Conservation (phyloP, 2,888 invertebrate genomes). For the Drosophila multiciliata region DNA sequence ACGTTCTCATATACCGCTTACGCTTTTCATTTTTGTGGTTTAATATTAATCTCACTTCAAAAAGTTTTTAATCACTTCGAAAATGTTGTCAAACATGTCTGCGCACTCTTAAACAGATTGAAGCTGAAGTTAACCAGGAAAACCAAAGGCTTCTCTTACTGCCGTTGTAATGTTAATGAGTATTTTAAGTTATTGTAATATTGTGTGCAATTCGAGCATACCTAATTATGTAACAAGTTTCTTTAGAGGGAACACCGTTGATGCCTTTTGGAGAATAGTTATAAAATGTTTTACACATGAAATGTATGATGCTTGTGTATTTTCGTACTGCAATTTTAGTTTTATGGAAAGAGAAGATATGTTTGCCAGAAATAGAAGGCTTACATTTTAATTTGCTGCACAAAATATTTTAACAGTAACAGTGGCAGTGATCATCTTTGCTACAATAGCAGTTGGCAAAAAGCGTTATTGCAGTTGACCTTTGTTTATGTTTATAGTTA, state of each 20-base stretch:
- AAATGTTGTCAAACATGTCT: slow-evolving; percentile 69
- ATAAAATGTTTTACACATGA: neutral
- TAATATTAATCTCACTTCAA: slow-evolving; percentile 64
- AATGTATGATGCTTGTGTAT: neutral
- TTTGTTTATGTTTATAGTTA: neutral
- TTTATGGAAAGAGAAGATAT: neutral
- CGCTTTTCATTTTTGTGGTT: slow-evolving; percentile 26
- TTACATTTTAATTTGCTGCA: neutral
- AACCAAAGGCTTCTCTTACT: slow-evolving; percentile 11
- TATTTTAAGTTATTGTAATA: slow-evolving; percentile 1
- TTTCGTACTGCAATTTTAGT: neutral
- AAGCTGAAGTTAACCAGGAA: slow-evolving; percentile 30
- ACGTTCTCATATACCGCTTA: neutral
- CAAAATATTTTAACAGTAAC: neutral
- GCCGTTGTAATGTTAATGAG: slow-evolving; percentile 9
- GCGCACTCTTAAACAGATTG: slow-evolving; percentile 38
- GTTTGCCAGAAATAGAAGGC: neutral
- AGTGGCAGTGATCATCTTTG: neutral
- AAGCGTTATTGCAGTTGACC: neutral
- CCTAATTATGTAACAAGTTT: neutral
- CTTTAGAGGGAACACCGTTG: neutral
- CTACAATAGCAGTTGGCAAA: neutral
- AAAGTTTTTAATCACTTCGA: slow-evolving; percentile 81
- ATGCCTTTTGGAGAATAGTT: neutral
- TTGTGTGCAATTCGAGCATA: neutral